A percentile compares a stretch with the other conserved stretches of the same genome.
phyloP scores from a whole-genome alignment of 2,888 invertebrate genomes.

The Leptinotarsa rubiginosa region DNA sequence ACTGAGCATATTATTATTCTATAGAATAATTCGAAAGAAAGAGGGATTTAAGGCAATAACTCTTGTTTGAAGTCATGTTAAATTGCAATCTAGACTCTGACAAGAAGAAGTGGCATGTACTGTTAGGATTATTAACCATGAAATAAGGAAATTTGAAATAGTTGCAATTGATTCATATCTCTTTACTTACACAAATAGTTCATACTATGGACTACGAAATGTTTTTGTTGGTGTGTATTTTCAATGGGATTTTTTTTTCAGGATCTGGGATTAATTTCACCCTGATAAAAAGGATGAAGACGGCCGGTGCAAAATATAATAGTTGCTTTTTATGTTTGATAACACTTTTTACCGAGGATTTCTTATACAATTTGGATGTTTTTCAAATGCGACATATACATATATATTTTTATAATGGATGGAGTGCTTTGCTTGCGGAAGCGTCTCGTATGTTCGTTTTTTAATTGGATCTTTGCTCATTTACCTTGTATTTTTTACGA shows the following conservation, averaged over 20 bases:
- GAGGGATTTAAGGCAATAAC: no score
- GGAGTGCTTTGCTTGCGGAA: conserved; percentile 34
- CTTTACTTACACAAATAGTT: no score
- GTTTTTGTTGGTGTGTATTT: no score
- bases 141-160: no score
- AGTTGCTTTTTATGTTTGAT: conserved; percentile 47
- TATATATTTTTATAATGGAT: conserved; percentile 38
- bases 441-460: conserved; percentile 26
- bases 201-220: no score
- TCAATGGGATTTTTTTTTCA: conserved; percentile 25
- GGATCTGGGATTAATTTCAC: conserved; percentile 32
- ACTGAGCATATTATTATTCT: no score
- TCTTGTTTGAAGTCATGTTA: no score
- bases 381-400: conserved; percentile 24
- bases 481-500: conserved; percentile 19
- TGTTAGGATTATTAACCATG: no score
- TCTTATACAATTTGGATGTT: conserved; percentile 41
- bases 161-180: no score
- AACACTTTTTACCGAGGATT: conserved; percentile 33
- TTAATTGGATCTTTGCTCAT: conserved; percentile 36
- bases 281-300: conserved; percentile 23
- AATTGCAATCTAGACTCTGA: no score
- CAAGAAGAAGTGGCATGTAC: no score
- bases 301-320: conserved; percentile 45
- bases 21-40: no score